Evolutionary conservation across 1,140 invertebrate species (phyloP).

Genomic region (Panagrolaimus sp.): DNA sequence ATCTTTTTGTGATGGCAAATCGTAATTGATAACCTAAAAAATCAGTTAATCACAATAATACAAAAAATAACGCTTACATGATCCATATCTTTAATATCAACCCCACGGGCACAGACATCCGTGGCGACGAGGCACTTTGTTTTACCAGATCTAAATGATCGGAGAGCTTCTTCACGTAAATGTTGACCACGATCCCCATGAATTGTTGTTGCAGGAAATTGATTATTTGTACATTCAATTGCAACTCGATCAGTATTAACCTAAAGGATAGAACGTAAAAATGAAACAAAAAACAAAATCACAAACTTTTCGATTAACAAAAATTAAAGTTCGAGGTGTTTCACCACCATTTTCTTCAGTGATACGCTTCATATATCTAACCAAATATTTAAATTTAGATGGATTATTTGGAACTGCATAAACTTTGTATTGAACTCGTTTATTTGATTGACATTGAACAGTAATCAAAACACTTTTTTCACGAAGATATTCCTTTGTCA

Average conservation of each 20-base stretch:
- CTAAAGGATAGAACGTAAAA: too few species aligned
- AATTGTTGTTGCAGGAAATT: not conserved
- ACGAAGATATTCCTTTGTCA: conserved; percentile 47
- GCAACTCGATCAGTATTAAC: not conserved
- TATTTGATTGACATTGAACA: not conserved
- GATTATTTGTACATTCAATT: not conserved
- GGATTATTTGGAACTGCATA: not conserved
- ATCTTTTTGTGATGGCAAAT: not conserved
- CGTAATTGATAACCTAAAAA: conserved; percentile 6
- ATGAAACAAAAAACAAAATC: too few species aligned
- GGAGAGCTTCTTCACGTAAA: conserved; percentile 75
- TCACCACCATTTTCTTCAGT: not conserved
- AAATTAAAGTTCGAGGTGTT: not conserved
- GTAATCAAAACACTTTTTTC: not conserved
- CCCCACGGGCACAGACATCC: conserved; percentile 79
- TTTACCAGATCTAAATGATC: conserved; percentile 77
- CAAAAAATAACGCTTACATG: conserved; percentile 66
- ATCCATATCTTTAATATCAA: conserved; percentile 92
- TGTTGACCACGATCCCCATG: conserved; percentile 2
- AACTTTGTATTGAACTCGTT: not conserved
- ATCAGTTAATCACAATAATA: not conserved
- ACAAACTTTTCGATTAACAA: not conserved
- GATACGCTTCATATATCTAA: not conserved
- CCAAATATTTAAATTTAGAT: not conserved
- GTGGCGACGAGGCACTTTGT: conserved; percentile 92